phyloP scores from a whole-genome alignment of 2,113 vertebrate species.

The Lamprotornis superbus region DNA sequence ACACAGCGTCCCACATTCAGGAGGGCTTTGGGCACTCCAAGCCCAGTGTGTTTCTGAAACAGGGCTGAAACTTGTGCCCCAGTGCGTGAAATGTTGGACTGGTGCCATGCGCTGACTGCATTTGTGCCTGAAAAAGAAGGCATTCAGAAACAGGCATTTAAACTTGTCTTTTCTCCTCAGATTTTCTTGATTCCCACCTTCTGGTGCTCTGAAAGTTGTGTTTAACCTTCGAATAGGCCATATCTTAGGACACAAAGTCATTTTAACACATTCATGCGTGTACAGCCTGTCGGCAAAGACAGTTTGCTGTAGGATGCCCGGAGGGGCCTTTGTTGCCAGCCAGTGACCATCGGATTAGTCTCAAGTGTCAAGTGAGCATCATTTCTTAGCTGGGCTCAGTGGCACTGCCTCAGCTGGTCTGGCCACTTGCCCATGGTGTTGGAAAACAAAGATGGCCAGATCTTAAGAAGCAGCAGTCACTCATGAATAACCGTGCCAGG shows the following conservation, averaged over 20 bases:
- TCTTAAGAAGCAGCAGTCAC: neutral
- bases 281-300: neutral
- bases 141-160: neutral
- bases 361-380: neutral
- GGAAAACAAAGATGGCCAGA: neutral
- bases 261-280: neutral
- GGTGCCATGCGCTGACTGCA: accelerated
- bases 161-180: neutral
- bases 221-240: neutral
- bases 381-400: neutral
- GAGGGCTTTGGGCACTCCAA: neutral
- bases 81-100: accelerated
- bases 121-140: neutral
- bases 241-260: neutral
- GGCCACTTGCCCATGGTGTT: neutral
- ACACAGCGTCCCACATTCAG: accelerated
- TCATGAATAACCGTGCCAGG: neutral
- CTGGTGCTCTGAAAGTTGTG: neutral
- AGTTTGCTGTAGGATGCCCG: neutral
- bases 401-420: neutral
- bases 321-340: neutral
- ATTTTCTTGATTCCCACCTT: neutral
- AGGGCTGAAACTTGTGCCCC: neutral
- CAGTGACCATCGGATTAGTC: neutral
- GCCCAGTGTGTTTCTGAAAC: neutral